Evolutionary conservation across 1,140 invertebrate genomes (phyloP).

Genomic region (Neodiprion virginianus): DNA sequence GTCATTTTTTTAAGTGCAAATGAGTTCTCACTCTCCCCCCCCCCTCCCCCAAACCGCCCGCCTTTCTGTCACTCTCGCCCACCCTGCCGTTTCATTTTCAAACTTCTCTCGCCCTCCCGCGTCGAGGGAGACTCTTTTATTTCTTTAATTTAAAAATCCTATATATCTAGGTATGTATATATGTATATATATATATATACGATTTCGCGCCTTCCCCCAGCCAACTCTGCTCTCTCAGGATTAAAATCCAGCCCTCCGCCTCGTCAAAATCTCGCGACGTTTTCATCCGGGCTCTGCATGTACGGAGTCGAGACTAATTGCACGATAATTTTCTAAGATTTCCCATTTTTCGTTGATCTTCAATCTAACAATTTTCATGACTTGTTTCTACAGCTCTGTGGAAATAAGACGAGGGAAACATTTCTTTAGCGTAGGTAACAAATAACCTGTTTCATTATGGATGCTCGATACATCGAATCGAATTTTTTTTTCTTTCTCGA

Average conservation of each 20-base stretch:
- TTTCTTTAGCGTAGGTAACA: no score
- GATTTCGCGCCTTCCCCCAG: slow-evolving; percentile 8
- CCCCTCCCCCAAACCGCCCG: slow-evolving; percentile 23
- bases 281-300: no score
- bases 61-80: slow-evolving; percentile 18
- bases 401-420: no score
- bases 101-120: slow-evolving; percentile 18
- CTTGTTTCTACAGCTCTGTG: no score
- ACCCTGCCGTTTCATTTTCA: neutral
- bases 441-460: no score
- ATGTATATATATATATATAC: slow-evolving; percentile 20
- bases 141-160: slow-evolving; percentile 47
- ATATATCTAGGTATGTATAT: slow-evolving; percentile 3
- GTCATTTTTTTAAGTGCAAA: slow-evolving; percentile 62
- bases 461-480: no score
- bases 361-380: no score
- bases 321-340: no score
- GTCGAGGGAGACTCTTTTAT: neutral
- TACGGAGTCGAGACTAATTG: no score
- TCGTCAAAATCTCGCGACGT: slow-evolving; percentile 9
- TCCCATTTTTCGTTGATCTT: no score
- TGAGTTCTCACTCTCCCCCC: slow-evolving; percentile 47
- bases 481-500: no score
- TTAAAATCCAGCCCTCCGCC: neutral
- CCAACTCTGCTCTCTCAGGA: slow-evolving; percentile 20